Evolutionary conservation across 2,797 vertebrate genomes (phyloP).

Genomic region (Tauraco hartlaubi): DNA sequence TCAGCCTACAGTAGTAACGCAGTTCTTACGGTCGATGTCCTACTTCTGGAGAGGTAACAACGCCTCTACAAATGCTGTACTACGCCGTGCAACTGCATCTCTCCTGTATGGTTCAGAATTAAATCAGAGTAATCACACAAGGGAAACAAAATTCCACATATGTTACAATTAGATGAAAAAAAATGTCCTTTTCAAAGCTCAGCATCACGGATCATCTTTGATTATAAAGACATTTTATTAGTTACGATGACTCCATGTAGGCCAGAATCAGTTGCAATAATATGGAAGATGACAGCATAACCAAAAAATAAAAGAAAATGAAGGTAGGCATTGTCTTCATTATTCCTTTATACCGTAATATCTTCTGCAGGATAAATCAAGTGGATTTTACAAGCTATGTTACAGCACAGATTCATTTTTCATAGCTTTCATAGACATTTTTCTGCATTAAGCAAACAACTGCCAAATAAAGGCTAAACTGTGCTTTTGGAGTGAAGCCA

Average conservation of each 20-base stretch:
- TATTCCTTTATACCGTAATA: conserved; percentile 31
- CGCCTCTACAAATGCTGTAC: background rate
- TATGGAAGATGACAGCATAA: conserved; percentile 32
- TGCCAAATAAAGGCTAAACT: conserved; percentile 63
- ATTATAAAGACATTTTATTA: conserved; percentile 40
- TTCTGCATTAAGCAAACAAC: conserved; percentile 60
- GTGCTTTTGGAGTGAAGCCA: conserved; percentile 27
- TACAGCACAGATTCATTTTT: conserved; percentile 59
- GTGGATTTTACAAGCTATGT: conserved; percentile 48
- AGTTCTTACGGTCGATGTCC: accelerated
- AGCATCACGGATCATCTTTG: background rate
- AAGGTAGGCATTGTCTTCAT: conserved; percentile 37
- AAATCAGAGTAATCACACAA: conserved; percentile 5
- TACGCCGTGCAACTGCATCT: background rate
- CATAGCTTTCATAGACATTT: conserved; percentile 57
- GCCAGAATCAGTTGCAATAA: background rate
- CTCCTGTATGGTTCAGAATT: background rate
- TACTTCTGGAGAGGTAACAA: background rate
- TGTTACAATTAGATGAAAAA: background rate
- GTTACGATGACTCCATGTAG: background rate
- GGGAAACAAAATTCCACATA: background rate
- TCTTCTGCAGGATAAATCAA: conserved; percentile 51
- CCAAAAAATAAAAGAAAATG: conserved; percentile 34
- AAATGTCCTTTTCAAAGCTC: background rate
- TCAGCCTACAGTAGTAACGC: background rate